Evolutionary conservation across 2,113 vertebrate species (phyloP).

Genomic region (Corythoichthys haematopterus): DNA sequence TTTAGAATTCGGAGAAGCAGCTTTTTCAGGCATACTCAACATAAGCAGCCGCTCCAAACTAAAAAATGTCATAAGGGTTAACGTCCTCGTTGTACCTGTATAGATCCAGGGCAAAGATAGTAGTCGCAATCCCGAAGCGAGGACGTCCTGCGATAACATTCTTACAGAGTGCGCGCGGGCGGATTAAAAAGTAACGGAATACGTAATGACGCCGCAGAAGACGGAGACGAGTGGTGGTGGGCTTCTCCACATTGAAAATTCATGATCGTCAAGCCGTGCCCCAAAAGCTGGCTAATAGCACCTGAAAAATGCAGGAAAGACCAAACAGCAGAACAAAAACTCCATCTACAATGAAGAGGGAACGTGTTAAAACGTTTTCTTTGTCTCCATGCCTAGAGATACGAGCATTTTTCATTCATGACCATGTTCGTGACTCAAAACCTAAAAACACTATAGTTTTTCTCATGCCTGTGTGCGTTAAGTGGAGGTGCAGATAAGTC

Average conservation of each 20-base stretch:
- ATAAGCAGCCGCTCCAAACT: not conserved
- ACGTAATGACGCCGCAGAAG: not conserved
- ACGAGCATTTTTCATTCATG: too few species aligned
- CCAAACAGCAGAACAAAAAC: not conserved
- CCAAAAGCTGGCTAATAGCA: constrained; percentile 43
- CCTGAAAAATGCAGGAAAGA: constrained; percentile 52
- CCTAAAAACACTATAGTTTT: too few species aligned
- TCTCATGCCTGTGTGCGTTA: not conserved
- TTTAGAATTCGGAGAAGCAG: too few species aligned
- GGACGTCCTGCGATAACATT: constrained; percentile 13
- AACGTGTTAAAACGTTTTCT: too few species aligned
- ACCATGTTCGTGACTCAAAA: too few species aligned
- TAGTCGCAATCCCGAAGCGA: constrained; percentile 13
- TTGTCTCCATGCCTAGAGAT: too few species aligned
- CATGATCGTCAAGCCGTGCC: constrained; percentile 55
- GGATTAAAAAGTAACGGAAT: constrained; percentile 3
- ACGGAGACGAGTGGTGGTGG: constrained; percentile 8
- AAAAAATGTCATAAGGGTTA: not conserved
- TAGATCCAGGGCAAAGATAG: constrained; percentile 21
- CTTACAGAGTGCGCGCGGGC: not conserved
- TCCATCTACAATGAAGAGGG: not conserved
- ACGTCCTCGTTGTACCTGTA: constrained; percentile 6
- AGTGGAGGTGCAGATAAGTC: not conserved
- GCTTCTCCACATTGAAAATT: constrained; percentile 41
- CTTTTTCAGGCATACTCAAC: not conserved